Percentiles rank a stretch among this genome's conserved stretches.
These are phyloP conservation scores for Cyprinodon tularosa DNA, from an alignment of 2,113 vertebrate genomes.

Conservation along the genomic window DNA sequence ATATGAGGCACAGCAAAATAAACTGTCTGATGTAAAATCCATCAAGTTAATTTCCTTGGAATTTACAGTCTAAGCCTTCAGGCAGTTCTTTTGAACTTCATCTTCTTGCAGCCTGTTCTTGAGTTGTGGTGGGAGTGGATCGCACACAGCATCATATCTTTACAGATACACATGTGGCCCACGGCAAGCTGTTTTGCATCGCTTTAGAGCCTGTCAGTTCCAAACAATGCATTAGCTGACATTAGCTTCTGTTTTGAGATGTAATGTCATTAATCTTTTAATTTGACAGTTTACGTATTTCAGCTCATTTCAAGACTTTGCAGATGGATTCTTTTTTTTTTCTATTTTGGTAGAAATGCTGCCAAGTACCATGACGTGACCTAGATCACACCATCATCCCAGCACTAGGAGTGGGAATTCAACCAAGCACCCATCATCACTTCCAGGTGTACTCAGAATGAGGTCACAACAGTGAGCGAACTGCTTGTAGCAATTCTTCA, in stretches of 20 bases:
- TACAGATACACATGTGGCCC: slow-evolving; percentile 60
- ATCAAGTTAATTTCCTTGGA: slow-evolving; percentile 29
- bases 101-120: slow-evolving; percentile 45
- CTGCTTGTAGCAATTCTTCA: neutral
- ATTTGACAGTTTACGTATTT: slow-evolving; percentile 33
- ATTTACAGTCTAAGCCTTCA: slow-evolving; percentile 28
- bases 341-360: slow-evolving; percentile 9
- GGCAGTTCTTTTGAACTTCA: slow-evolving; percentile 54
- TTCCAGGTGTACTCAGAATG: slow-evolving; percentile 23
- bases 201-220: slow-evolving; percentile 56
- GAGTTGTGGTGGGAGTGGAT: slow-evolving; percentile 37
- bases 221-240: slow-evolving; percentile 33
- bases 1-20: slow-evolving; percentile 16
- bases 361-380: slow-evolving; percentile 29
- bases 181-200: slow-evolving; percentile 46
- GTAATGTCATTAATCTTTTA: slow-evolving; percentile 35
- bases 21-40: slow-evolving; percentile 33
- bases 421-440: slow-evolving; percentile 16
- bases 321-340: neutral
- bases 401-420: slow-evolving; percentile 9
- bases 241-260: slow-evolving; percentile 33
- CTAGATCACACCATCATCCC: slow-evolving; percentile 16
- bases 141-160: slow-evolving; percentile 44
- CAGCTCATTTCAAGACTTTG: slow-evolving; percentile 22
- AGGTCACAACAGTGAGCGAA: slow-evolving; percentile 22